Evolutionary conservation across 2,888 invertebrate genomes (phyloP).

Genomic region (Zygogramma bicolorata): DNA sequence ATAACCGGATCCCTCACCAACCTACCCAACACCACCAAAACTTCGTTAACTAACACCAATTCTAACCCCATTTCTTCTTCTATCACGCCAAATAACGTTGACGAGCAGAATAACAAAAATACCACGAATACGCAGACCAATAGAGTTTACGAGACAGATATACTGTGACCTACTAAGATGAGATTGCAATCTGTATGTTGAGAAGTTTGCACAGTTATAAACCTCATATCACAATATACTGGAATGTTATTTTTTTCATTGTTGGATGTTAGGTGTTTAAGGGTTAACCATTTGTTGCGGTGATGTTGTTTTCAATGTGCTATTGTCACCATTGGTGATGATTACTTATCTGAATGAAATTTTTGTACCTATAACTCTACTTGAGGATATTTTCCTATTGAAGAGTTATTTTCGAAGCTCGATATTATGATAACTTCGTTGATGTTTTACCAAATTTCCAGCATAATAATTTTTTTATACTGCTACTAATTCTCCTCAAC

Average conservation of each 20-base stretch:
- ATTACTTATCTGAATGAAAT: too few species aligned
- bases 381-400: too few species aligned
- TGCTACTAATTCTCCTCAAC: too few species aligned
- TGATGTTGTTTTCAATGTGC: neutral
- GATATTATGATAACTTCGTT: too few species aligned
- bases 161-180: slow-evolving; percentile 79
- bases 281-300: slow-evolving; percentile 20
- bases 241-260: slow-evolving; percentile 56
- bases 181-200: slow-evolving; percentile 57
- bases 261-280: slow-evolving; percentile 56
- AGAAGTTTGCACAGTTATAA: slow-evolving; percentile 41
- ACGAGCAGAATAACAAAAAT: slow-evolving; percentile 42
- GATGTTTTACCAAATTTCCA: too few species aligned
- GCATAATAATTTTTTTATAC: too few species aligned
- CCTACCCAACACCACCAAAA: slow-evolving; percentile 64
- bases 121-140: slow-evolving; percentile 70
- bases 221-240: slow-evolving; percentile 57
- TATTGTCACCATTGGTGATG: neutral
- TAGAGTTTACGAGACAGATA: slow-evolving; percentile 93
- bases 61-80: slow-evolving; percentile 50
- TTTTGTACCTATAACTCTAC: too few species aligned
- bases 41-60: slow-evolving; percentile 53
- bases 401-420: too few species aligned
- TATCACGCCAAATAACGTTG: slow-evolving; percentile 62
- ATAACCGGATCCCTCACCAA: slow-evolving; percentile 75